These are phyloP conservation scores for Sapajus apella DNA, from an alignment of 2,113 vertebrate species.

Conservation along the genomic window DNA sequence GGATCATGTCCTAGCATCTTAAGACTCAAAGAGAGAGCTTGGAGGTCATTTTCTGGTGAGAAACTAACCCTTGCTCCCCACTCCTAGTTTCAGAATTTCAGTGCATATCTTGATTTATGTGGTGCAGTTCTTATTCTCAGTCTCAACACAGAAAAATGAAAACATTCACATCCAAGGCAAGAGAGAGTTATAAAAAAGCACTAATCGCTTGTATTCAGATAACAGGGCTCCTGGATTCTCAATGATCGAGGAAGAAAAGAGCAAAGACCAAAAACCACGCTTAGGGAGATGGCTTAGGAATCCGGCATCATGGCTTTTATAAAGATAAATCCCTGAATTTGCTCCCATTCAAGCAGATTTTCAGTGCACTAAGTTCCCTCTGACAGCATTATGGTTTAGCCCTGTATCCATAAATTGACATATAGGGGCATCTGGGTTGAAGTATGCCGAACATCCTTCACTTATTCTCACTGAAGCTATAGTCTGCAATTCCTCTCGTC, in stretches of 20 bases:
- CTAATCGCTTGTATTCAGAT: background rate
- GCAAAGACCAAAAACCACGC: background rate
- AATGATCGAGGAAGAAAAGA: constrained; percentile 4
- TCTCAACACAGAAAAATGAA: constrained; percentile 1
- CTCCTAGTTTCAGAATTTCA: background rate
- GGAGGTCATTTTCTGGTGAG: constrained; percentile 48
- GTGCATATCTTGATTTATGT: background rate
- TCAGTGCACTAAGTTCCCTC: background rate
- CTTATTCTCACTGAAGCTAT: background rate
- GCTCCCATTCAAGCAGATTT: background rate
- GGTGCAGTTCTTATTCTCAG: background rate
- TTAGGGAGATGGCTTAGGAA: background rate
- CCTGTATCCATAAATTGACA: background rate
- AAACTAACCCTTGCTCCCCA: background rate
- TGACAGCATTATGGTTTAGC: background rate
- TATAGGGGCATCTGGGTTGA: background rate
- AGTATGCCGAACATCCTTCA: background rate
- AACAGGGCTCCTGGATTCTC: background rate
- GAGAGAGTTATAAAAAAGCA: constrained; percentile 23
- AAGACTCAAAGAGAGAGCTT: background rate
- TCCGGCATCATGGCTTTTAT: background rate
- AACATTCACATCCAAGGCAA: background rate
- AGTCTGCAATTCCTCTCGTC: background rate
- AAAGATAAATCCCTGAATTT: background rate
- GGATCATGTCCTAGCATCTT: background rate